Evolutionary conservation across 2,888 invertebrate species (phyloP).

Genomic region (Monochamus alternatus): DNA sequence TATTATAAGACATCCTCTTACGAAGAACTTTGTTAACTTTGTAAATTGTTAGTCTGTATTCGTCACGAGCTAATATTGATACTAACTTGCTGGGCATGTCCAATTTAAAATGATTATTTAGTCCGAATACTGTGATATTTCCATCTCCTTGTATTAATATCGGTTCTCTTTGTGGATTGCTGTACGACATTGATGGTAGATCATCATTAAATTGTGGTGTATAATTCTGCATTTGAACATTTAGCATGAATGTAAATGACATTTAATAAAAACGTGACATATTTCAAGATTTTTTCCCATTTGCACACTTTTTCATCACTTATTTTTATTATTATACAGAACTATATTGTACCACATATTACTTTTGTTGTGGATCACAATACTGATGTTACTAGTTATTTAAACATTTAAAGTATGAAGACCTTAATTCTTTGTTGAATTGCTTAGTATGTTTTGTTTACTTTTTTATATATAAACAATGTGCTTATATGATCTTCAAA

Average conservation of each 20-base stretch:
- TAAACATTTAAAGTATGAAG: too few species aligned
- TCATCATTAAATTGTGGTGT: not conserved
- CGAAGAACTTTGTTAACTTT: conserved; percentile 56
- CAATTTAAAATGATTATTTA: conserved; percentile 58
- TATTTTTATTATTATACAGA: not conserved
- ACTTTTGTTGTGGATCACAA: too few species aligned
- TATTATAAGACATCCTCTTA: conserved; percentile 51
- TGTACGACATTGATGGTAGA: conserved; percentile 16
- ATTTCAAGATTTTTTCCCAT: not conserved
- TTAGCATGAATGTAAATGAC: conserved; percentile 22
- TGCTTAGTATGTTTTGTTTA: not conserved
- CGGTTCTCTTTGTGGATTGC: conserved; percentile 47
- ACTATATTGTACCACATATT: too few species aligned
- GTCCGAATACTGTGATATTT: conserved; percentile 58
- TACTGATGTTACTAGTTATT: too few species aligned
- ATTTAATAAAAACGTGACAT: conserved; percentile 18
- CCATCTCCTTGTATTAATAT: conserved; percentile 58
- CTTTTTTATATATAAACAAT: conserved; percentile 3
- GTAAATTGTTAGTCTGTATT: conserved; percentile 58
- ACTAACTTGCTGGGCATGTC: conserved; percentile 57
- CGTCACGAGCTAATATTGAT: conserved; percentile 60
- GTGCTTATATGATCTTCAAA: not conserved
- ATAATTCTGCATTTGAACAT: conserved; percentile 14
- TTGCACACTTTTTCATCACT: not conserved
- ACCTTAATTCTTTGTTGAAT: not conserved